Evolutionary conservation across 2,797 vertebrate genomes (phyloP).

Genomic region (Chiloscyllium punctatum): DNA sequence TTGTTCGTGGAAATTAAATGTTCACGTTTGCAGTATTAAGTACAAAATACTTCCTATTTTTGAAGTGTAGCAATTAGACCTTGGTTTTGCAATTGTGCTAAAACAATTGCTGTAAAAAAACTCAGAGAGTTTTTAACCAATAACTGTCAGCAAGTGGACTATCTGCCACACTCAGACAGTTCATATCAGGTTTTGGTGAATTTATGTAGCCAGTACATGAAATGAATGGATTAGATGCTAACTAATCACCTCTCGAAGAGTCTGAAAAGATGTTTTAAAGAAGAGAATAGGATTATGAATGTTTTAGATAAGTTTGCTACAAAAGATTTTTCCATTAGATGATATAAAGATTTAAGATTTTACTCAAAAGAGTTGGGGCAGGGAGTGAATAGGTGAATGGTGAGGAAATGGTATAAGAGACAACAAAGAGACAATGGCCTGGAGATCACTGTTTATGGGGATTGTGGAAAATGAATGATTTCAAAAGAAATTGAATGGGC

Average conservation of each 20-base stretch:
- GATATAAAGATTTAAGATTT: too few species aligned
- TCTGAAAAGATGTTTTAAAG: too few species aligned
- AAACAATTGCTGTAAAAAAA: not conserved
- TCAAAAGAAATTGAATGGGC: too few species aligned
- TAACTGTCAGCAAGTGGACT: not conserved
- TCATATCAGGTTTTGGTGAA: not conserved
- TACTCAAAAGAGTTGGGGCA: too few species aligned
- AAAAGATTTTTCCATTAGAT: too few species aligned
- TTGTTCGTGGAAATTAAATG: constrained; percentile 24
- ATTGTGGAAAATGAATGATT: too few species aligned
- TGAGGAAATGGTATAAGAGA: too few species aligned
- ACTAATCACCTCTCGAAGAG: not conserved
- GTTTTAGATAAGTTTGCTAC: too few species aligned
- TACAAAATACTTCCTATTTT: constrained; percentile 21
- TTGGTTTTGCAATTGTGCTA: not conserved
- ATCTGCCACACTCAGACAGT: not conserved
- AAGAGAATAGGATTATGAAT: too few species aligned
- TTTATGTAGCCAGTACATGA: not conserved
- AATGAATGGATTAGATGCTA: not conserved
- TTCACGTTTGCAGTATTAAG: not conserved
- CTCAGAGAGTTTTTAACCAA: not conserved
- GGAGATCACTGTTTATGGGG: too few species aligned
- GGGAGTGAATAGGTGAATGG: too few species aligned
- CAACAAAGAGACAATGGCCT: too few species aligned
- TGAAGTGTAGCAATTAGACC: not conserved